Base-by-base conservation (phyloP, 2,113 vertebrate species). In the Odobenus rosmarus region DNA sequence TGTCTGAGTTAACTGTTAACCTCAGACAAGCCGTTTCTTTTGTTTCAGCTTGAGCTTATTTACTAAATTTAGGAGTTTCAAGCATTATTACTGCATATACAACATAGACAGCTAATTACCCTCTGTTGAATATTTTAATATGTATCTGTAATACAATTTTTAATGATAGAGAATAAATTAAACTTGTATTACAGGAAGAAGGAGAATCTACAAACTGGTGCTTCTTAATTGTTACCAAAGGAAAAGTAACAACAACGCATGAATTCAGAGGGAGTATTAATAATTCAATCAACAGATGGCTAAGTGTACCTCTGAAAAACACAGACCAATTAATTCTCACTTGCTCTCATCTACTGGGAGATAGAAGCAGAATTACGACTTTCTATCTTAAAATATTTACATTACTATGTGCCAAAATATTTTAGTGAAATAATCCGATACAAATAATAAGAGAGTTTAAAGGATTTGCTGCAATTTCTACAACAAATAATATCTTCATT, bases 141-240 rank as follows among this genome's bases (percentile, higher is more conserved):
- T 33, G 57, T 23, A 49, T 84, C 95, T 95, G 10, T 15, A 24
- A 55, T 97, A 61, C 53, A 80, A 36, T 90, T 97, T 83, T 97
- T 97, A 97, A 94, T 97, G 95, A 84, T 97, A 95, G 90, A 89
- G 0, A 93, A 79, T 97, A 98, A 95, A 98, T 94, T 95, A 97
- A 89, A 97, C 93, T 93, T 96, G 39, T 94, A 97, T 96, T 67
- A 42, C 88, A 90, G 90, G 93, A 71, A 93, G 82, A 86, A 39
- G 21, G 88, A 88, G 93, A 93, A 96, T 61, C 62, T 96, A 72
- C 95, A 51, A 93, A 82, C 53, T 23, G 0, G 0, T 85, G 82
- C 67, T 90, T 95, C 91, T 94, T 93, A 98, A 92, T 95, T 51
- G 14, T 95, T 62, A 81, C 49, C 85, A 89, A 96, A 86, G 97